Evolutionary conservation across 2,888 invertebrate species (phyloP).

Genomic region (Meganola albula): DNA sequence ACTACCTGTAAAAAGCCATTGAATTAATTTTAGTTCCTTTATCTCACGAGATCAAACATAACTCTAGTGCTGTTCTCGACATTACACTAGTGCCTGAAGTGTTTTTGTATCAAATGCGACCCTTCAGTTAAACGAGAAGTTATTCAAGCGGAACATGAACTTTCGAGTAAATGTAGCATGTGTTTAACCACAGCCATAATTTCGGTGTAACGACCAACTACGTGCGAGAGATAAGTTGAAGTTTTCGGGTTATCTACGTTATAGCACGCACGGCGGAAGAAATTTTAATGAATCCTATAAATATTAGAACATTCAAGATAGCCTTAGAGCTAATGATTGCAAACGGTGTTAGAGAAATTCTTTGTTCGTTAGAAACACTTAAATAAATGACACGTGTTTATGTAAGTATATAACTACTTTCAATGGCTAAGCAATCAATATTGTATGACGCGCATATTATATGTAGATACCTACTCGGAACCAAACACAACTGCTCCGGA

Average conservation of each 20-base stretch:
- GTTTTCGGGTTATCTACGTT: slow-evolving; percentile 65
- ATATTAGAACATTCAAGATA: slow-evolving; percentile 58
- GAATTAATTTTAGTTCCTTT: too few relatives aligned
- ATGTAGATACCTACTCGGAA: too few relatives aligned
- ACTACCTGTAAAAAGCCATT: too few relatives aligned
- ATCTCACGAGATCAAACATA: slow-evolving; percentile 28
- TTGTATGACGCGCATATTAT: too few relatives aligned
- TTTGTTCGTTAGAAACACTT: too few relatives aligned
- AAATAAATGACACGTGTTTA: too few relatives aligned
- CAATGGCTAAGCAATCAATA: too few relatives aligned
- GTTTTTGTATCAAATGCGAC: slow-evolving; percentile 46
- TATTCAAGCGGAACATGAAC: slow-evolving; percentile 67
- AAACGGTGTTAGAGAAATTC: too few relatives aligned
- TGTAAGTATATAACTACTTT: too few relatives aligned
- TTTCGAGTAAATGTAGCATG: slow-evolving; percentile 75
- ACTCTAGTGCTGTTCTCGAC: slow-evolving; percentile 29
- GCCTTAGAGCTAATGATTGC: too few relatives aligned
- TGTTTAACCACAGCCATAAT: slow-evolving; percentile 73
- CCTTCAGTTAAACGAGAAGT: slow-evolving; percentile 58
- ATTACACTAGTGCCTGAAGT: slow-evolving; percentile 31
- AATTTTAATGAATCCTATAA: slow-evolving; percentile 67
- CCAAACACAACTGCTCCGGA: too few relatives aligned
- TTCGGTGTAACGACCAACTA: slow-evolving; percentile 69
- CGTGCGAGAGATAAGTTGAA: slow-evolving; percentile 74
- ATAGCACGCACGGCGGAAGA: slow-evolving; percentile 70